A percentile compares a stretch with the other conserved stretches of the same genome.
Conservation (phyloP, 2,797 vertebrate genomes). For the Taenioides sp. region DNA sequence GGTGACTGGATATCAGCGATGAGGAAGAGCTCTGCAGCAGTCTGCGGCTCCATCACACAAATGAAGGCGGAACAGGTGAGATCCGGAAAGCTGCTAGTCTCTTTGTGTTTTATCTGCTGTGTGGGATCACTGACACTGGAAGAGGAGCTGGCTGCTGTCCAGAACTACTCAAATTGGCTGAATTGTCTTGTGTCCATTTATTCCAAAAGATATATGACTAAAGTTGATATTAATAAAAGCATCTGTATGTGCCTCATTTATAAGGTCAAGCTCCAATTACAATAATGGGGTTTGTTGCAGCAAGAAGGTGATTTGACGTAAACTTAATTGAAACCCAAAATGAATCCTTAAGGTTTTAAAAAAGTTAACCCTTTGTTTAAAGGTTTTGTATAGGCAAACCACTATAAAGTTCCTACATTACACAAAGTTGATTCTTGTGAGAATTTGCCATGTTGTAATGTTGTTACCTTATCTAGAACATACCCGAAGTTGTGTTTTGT, state of each 20-base stretch:
- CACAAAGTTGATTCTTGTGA: no score
- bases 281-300: neutral
- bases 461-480: no score
- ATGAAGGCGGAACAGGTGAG: constrained; percentile 31
- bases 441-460: no score
- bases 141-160: neutral
- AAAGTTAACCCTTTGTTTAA: no score
- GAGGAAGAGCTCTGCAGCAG: constrained; percentile 31
- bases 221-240: neutral
- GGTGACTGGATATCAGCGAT: constrained; percentile 52
- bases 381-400: no score
- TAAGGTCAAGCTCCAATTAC: neutral
- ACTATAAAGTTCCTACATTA: no score
- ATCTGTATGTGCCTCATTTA: neutral
- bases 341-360: no score
- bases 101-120: constrained; percentile 9
- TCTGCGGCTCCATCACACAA: constrained; percentile 34
- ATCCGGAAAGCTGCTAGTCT: constrained; percentile 8
- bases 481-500: no score
- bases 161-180: neutral
- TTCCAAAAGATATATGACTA: neutral
- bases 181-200: no score
- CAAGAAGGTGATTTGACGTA: neutral
- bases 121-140: neutral
- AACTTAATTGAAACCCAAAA: neutral